phyloP scores from a whole-genome alignment of 2,797 vertebrate species.

The Adelosebastes latens region DNA sequence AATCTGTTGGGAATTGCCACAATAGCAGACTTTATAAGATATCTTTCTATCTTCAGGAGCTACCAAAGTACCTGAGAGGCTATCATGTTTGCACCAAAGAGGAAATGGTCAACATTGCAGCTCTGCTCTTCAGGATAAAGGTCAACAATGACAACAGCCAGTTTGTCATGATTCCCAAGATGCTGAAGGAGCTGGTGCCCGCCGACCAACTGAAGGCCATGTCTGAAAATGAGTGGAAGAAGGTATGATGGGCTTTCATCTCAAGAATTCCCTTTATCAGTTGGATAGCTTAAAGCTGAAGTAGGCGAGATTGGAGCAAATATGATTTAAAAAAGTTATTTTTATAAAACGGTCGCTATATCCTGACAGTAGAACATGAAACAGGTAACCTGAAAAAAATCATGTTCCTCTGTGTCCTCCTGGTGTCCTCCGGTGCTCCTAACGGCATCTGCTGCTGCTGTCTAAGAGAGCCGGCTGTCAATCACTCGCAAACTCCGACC shows the following conservation, averaged over 20 bases:
- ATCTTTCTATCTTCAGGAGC: conserved; percentile 82
- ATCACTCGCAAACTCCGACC: no score
- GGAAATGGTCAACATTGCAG: conserved; percentile 89
- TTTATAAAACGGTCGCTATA: no score
- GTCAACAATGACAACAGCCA: conserved; percentile 84
- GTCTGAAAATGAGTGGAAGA: conserved; percentile 94
- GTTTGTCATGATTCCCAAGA: conserved; percentile 85
- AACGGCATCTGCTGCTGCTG: no score
- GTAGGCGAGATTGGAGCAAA: no score
- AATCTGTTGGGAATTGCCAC: background rate
- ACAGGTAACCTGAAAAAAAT: no score
- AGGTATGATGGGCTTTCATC: conserved; percentile 76
- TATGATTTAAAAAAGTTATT: no score
- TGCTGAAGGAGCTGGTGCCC: conserved; percentile 92
- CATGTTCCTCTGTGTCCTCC: no score
- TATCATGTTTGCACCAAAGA: conserved; percentile 91
- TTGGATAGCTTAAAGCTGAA: no score
- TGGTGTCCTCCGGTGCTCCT: no score
- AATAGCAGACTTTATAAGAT: background rate
- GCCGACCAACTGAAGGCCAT: conserved; percentile 86
- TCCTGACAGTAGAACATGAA: no score
- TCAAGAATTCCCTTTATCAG: background rate
- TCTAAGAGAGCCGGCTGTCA: no score
- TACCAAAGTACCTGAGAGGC: conserved; percentile 95
- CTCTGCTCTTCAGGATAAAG: conserved; percentile 89